Evolutionary conservation across 2,113 vertebrate genomes (phyloP), one percentile per base, ranked within the genome.

Genomic region (Apistogramma diplotaenia): DNA sequence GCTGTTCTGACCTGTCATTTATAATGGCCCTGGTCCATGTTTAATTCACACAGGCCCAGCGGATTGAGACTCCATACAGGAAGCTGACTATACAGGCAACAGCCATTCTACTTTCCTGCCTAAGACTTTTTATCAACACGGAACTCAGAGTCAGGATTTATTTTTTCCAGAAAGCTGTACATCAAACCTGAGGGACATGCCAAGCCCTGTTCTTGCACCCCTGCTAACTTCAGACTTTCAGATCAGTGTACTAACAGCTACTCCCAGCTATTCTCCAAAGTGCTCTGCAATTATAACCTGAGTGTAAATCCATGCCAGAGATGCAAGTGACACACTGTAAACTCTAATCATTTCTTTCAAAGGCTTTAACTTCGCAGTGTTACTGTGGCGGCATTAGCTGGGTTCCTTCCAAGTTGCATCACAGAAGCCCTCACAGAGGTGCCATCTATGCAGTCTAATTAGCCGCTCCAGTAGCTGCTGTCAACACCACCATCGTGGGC

Each of bases 1-100:
- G 87, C 83, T 71, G 82, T 86, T 82, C 81, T 82, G 85, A 88
- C 82, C 82, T 82, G 85, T 91, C 90, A 88, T 92, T 89, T 89
- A 88, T 89, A 81, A 87, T 85, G 84, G 82, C 87, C 54, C 57
- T 15, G 6, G 27, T 84, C 88, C 82, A 82, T 90, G 82, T 88
- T 89, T 87, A 91, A 90, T 89, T 89, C 85, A 84, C 87, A 74
- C 85, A 73, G 76, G 77, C 54, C 61, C 67, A 2, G 29, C 76
- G 58, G 74, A 82, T 73, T 19, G 16, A 67, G 77, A 33, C 86
- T 85, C 65, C 85, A 40, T 76, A 72, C 81, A 85, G 87, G 86
- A 92, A 89, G 83, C 74, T 58, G 74, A 67, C 86, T 79, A 79
- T 81, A 84, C 67, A 84, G 79, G 73, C 86, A 67, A 82, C 76